Percentiles rank a stretch among this genome's conserved stretches.
These are phyloP conservation scores for Trachelus iudaicus DNA, from an alignment of 2,888 invertebrate species.

Conservation along the genomic window DNA sequence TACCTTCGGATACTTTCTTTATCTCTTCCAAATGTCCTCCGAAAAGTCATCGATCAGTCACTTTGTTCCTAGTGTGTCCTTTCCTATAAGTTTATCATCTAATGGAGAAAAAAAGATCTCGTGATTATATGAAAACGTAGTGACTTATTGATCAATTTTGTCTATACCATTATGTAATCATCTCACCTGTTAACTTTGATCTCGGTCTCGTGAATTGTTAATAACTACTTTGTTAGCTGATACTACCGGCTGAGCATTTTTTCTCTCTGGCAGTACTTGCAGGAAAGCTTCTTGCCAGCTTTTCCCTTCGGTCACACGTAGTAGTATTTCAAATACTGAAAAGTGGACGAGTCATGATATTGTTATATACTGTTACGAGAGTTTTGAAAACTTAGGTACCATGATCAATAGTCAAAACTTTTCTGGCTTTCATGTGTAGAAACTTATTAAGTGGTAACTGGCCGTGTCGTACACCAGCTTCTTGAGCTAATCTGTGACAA, in stretches of 20 bases:
- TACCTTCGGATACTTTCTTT: too few relatives aligned
- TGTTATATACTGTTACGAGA: slow-evolving; percentile 1
- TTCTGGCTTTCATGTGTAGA: slow-evolving; percentile 90
- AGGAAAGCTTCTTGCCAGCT: slow-evolving; percentile 84
- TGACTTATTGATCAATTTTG: neutral
- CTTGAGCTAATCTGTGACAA: slow-evolving; percentile 83
- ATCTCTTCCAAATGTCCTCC: too few relatives aligned
- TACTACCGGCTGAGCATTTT: slow-evolving; percentile 72
- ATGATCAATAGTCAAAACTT: slow-evolving; percentile 96
- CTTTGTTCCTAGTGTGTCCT: neutral
- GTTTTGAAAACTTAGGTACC: slow-evolving; percentile 68
- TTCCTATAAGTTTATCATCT: too few relatives aligned
- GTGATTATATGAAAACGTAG: neutral
- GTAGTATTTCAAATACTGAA: slow-evolving; percentile 86
- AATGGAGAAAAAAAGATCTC: too few relatives aligned
- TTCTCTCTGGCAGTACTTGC: slow-evolving; percentile 80
- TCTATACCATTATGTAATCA: neutral
- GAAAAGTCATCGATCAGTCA: neutral
- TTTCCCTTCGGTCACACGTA: slow-evolving; percentile 80
- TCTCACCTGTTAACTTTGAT: neutral
- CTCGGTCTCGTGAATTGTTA: slow-evolving; percentile 8
- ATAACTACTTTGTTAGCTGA: slow-evolving; percentile 19
- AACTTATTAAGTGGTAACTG: slow-evolving; percentile 90
- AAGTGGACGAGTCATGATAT: slow-evolving; percentile 38
- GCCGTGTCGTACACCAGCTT: slow-evolving; percentile 83